phyloP scores from a whole-genome alignment of 2,113 vertebrate species.

The Vimba vimba region DNA sequence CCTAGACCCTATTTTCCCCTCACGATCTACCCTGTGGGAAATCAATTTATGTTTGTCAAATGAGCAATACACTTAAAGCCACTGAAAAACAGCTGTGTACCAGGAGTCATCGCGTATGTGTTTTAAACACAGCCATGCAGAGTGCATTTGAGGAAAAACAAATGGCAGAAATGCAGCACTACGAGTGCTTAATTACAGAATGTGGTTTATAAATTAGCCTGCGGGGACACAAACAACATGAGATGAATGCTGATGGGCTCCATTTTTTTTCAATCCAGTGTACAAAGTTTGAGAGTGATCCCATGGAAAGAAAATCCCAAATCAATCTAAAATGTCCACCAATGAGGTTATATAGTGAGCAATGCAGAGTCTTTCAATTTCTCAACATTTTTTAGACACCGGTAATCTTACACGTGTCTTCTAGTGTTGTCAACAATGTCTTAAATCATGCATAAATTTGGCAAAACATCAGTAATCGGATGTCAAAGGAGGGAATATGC shows the following conservation, averaged over 20 bases:
- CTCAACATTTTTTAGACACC: not conserved
- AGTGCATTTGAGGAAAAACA: conserved; percentile 1
- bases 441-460: not conserved
- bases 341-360: not conserved
- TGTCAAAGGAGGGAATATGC: not conserved
- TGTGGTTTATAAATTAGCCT: conserved; percentile 13
- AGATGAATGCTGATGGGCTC: conserved; percentile 23
- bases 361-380: not conserved
- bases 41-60: conserved; percentile 28
- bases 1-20: not conserved
- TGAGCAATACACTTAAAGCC: conserved; percentile 35
- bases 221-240: conserved; percentile 5
- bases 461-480: not conserved
- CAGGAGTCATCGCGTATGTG: not conserved
- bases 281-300: not conserved
- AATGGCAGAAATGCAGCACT: not conserved
- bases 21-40: conserved; percentile 24
- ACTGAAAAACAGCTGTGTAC: conserved; percentile 26
- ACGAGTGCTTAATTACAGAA: conserved; percentile 18
- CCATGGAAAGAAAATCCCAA: not conserved
- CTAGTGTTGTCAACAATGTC: not conserved
- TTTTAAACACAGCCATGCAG: not conserved
- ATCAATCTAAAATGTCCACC: not conserved
- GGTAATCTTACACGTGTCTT: not conserved
- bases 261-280: not conserved